Evolutionary conservation across 2,797 vertebrate species (phyloP), one percentile per base, ranked within the genome.

Genomic region (Macropodus opercularis): DNA sequence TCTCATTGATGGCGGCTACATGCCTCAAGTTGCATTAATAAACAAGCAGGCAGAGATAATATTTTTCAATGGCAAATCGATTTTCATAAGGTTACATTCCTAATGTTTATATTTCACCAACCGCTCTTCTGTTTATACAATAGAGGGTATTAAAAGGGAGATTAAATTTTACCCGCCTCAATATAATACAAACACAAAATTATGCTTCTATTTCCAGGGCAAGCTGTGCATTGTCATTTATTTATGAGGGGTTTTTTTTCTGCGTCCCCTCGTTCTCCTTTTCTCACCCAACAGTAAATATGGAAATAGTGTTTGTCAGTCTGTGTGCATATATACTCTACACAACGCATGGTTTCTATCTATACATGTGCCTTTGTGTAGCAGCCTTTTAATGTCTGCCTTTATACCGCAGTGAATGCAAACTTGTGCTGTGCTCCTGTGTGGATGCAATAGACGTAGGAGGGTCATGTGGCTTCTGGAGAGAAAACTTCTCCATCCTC

Each of bases 151-250:
- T 97, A 94, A 95, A 95, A 93, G 92, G 91, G 87, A 95, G 95
- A 97, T 96, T 95, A 95, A 92, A 95, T 96, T 96, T 94, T 94
- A 93, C 89, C 92, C 85, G 80, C 89, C 87, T 84, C 91, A 94
- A 92, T 94, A 93, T 95, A 95, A 96, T 94, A 93, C 94, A 95
- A 95, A 95, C 93, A 92, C 89, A 94, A 93, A 95, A 95, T 96
- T 94, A 95, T 95, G 93, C 94, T 92, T 92, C 92, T 91, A 92
- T 95, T 95, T 94, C 92, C 92, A 90, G 88, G 88, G 89, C 92
- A 92, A 93, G 92, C 88, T 88, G 85, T 87, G 88, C 92, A 95
- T 95, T 95, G 94, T 96, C 88, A 95, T 94, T 97, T 96, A 98
- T 97, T 97, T 98, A 97, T 98, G 93, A 94, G 93, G 49, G n/a